A percentile compares a stretch with the other conserved stretches of the same genome.
phyloP scores from a whole-genome alignment of 2,888 invertebrate genomes.

The Xylota sylvarum region DNA sequence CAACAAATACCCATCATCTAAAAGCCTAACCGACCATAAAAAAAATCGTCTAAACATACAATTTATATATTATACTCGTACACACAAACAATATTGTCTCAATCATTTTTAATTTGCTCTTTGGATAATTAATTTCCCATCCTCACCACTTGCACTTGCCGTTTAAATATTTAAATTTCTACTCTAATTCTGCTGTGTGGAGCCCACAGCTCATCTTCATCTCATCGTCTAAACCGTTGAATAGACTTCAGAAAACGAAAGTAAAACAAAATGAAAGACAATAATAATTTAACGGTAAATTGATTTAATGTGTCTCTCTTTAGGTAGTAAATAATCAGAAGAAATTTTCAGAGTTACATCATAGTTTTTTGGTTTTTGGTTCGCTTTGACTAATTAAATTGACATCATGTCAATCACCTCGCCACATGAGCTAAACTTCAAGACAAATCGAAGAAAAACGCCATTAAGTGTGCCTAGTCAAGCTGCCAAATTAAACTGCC shows the following conservation, averaged over 20 bases:
- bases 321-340: background rate
- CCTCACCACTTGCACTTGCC: background rate
- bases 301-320: conserved; percentile 11
- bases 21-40: conserved; percentile 15
- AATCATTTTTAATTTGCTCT: conserved; percentile 3
- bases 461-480: conserved; percentile 40
- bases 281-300: conserved; percentile 9
- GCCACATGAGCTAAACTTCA: conserved; percentile 15
- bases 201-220: background rate
- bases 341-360: conserved; percentile 11
- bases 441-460: conserved; percentile 33
- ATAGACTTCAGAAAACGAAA: conserved; percentile 12
- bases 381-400: conserved; percentile 65
- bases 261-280: conserved; percentile 10
- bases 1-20: background rate
- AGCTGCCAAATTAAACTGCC: conserved; percentile 65
- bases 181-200: conserved; percentile 1
- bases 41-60: background rate
- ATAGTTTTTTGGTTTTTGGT: conserved; percentile 7
- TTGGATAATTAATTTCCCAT: conserved; percentile 25
- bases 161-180: conserved; percentile 44
- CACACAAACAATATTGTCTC: background rate
- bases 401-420: conserved; percentile 67
- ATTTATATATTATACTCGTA: background rate
- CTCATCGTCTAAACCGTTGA: background rate